Percentiles rank a stretch among this genome's conserved stretches.
phyloP scores from a whole-genome alignment of 2,797 vertebrate genomes.

The Chiroxiphia lanceolata region DNA sequence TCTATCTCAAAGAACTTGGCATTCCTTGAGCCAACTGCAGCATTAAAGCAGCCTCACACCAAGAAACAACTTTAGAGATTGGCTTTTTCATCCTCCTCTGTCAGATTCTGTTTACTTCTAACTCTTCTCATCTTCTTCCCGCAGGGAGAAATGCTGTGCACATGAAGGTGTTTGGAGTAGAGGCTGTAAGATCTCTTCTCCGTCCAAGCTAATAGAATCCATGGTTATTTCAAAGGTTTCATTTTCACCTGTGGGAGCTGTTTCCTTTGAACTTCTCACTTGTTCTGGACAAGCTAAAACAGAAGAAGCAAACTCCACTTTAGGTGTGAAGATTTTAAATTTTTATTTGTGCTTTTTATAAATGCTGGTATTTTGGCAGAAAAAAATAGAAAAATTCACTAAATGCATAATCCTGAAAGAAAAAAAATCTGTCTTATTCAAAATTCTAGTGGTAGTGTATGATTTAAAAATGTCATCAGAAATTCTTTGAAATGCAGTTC shows the following conservation, averaged over 20 bases:
- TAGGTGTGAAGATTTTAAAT: neutral
- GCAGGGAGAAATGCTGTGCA: neutral
- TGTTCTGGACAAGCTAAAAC: neutral
- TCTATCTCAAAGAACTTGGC: neutral
- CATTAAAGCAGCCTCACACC: neutral
- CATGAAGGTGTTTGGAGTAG: neutral
- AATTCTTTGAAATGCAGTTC: neutral
- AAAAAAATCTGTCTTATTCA: neutral
- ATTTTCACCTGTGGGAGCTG: slow-evolving; percentile 8
- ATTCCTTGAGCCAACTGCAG: neutral
- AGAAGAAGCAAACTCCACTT: neutral
- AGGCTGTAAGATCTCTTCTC: neutral
- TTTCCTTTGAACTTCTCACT: slow-evolving; percentile 21
- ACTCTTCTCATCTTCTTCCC: neutral
- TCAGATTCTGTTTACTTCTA: neutral
- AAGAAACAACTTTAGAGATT: neutral
- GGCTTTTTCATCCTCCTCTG: slow-evolving; percentile 14
- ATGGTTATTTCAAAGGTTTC: slow-evolving; percentile 18
- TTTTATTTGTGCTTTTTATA: neutral
- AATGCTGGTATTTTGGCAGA: neutral
- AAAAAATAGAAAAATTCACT: neutral
- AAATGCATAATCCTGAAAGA: neutral
- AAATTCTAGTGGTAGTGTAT: neutral
- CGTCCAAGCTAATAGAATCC: neutral
- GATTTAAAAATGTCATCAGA: neutral